Base-by-base conservation (phyloP, 2,888 invertebrate genomes). In the Bombyx huttoni region DNA sequence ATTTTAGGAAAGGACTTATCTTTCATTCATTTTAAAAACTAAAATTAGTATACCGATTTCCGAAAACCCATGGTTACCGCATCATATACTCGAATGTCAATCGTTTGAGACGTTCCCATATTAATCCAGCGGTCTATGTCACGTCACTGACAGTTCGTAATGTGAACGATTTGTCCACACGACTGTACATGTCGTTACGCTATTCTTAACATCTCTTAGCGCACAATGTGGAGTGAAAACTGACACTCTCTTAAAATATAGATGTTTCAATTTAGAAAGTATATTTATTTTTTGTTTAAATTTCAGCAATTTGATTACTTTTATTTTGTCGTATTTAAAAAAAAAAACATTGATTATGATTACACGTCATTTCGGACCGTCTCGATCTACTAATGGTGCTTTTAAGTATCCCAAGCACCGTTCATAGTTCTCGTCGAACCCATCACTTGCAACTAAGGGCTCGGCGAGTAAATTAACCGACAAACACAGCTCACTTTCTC, bases 31-130 rank as follows among this genome's bases (percentile, higher is more conserved):
- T n/a, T n/a, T n/a, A n/a, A n/a, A 35, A n/a, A 49, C 13, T 8
- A 51, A 24, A 24, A 24, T 5, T 24, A 24, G 24, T 3, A 24
- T 24, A 2, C 13, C 49, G 24, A 24, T 46, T 12, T 12, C 3
- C 3, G 49, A 3, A 6, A 63, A 58, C 8, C 24, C 51, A 62
- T 74, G 60, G 61, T 47, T 58, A 57, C 56, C 40, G 40, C 12
- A 40, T 12, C 57, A 56, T 58, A 67, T 74, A 70, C 72, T 75
- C 59, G 55, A 69, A 63, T 73, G 77, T 78, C 81, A 77, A 81
- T 81, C 70, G 68, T 52, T 59, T 57, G 58, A 60, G 63, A 64
- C 69, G 80, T 85, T 85, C 85, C 82, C 85, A 85, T 85, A 85
- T 84, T 84, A 84, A 84, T 85, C 81, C 73, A 70, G 65, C 65